These are phyloP conservation scores for Chromoteleia sp. DNA, from an alignment of 2,888 invertebrate genomes.

Conservation along the genomic window DNA sequence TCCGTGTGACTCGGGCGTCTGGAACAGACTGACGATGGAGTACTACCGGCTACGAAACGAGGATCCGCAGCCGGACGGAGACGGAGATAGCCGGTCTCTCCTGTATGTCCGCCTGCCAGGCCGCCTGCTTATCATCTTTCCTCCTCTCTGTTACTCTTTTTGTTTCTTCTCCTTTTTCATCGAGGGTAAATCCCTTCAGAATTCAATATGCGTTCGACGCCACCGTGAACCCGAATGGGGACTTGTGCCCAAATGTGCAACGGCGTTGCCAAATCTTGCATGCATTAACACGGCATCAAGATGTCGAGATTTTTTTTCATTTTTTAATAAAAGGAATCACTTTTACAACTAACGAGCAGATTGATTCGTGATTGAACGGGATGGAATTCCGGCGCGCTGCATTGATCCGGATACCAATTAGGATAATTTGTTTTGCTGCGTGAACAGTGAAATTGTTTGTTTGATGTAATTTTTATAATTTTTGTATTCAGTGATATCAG, in stretches of 20 bases:
- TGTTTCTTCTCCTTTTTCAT: constrained; percentile 45
- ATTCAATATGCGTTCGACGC: constrained; percentile 52
- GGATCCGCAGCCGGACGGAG: constrained; percentile 55
- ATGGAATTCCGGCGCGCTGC: not conserved
- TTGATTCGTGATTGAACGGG: constrained; percentile 11
- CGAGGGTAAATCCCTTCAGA: constrained; percentile 51
- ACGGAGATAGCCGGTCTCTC: constrained; percentile 68
- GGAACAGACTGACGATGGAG: constrained; percentile 81
- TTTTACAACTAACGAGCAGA: not conserved
- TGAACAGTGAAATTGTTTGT: not conserved
- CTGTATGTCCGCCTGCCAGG: constrained; percentile 37
- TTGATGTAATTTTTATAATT: no score
- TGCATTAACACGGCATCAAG: constrained; percentile 17
- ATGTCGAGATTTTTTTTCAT: not conserved
- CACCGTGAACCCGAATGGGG: constrained; percentile 7
- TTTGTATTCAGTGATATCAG: no score
- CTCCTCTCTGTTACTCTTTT: constrained; percentile 40
- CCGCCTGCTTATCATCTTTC: constrained; percentile 67
- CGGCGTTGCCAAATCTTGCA: constrained; percentile 50
- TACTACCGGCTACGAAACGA: constrained; percentile 71
- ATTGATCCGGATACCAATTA: no score
- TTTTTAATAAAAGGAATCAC: no score
- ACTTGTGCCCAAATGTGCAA: constrained; percentile 41
- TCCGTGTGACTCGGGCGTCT: constrained; percentile 80
- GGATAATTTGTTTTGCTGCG: no score